phyloP scores from a whole-genome alignment of 2,113 vertebrate genomes.

The Poeciliopsis retropinna region DNA sequence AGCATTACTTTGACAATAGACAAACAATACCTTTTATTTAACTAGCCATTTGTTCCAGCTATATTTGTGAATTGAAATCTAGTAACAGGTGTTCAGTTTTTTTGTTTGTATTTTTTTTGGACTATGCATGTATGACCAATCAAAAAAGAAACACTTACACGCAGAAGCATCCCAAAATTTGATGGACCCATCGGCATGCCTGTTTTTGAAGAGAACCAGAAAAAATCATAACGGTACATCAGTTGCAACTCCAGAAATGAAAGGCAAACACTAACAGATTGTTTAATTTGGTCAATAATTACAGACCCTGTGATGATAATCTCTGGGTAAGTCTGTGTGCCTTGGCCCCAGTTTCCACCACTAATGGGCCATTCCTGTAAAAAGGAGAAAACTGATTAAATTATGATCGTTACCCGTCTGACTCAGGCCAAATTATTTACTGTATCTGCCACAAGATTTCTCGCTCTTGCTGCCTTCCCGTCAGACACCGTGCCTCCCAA shows the following conservation, averaged over 20 bases:
- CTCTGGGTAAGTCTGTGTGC: constrained; percentile 95
- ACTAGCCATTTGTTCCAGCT: background rate
- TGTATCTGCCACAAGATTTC: background rate
- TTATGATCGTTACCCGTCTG: background rate
- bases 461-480: background rate
- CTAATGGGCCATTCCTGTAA: constrained; percentile 94
- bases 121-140: background rate
- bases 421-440: background rate
- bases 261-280: background rate
- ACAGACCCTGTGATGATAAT: constrained; percentile 98
- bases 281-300: background rate
- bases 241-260: background rate
- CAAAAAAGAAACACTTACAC: constrained; percentile 80
- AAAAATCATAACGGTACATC: background rate
- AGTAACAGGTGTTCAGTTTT: too few species aligned
- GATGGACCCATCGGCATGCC: constrained; percentile 96
- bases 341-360: constrained; percentile 97
- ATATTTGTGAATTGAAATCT: background rate
- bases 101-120: background rate
- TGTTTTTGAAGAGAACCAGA: constrained; percentile 61
- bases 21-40: too few species aligned
- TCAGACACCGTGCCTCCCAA: background rate
- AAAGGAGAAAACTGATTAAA: constrained; percentile 15
- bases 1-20: too few species aligned
- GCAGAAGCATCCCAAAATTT: constrained; percentile 99